These are phyloP conservation scores for Tursiops truncatus DNA, from an alignment of 2,113 vertebrate genomes.

Conservation along the genomic window DNA sequence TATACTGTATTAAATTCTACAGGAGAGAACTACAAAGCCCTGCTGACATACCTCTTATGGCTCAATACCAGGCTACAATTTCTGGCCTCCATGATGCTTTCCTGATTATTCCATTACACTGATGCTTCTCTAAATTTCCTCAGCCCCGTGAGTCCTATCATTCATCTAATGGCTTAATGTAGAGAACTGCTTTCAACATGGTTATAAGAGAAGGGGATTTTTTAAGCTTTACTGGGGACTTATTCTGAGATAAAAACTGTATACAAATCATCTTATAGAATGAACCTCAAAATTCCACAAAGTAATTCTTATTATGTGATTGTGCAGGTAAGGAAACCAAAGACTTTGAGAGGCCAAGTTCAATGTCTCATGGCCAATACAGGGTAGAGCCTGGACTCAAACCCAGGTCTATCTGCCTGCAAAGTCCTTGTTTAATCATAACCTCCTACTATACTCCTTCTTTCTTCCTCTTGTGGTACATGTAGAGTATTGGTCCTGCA, in stretches of 20 bases:
- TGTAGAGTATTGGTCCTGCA: background rate
- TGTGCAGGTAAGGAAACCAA: background rate
- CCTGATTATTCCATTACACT: background rate
- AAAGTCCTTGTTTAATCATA: background rate
- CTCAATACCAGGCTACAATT: background rate
- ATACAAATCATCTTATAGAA: background rate
- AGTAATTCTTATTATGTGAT: background rate
- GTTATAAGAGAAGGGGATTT: background rate
- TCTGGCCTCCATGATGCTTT: background rate
- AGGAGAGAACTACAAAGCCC: background rate
- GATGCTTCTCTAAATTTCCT: background rate
- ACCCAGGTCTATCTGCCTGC: background rate
- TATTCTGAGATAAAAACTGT: background rate
- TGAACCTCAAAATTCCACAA: background rate
- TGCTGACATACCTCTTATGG: background rate
- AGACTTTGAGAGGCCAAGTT: background rate
- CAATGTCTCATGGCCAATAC: background rate
- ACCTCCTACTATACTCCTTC: background rate
- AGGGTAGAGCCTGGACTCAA: background rate
- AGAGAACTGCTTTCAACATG: background rate
- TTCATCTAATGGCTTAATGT: background rate
- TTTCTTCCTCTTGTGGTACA: background rate
- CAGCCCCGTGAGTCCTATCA: no score
- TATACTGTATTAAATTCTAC: background rate
- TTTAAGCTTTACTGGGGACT: background rate